These are phyloP conservation scores for Eurystomus gularis DNA, from an alignment of 2,113 vertebrate species.

Conservation along the genomic window DNA sequence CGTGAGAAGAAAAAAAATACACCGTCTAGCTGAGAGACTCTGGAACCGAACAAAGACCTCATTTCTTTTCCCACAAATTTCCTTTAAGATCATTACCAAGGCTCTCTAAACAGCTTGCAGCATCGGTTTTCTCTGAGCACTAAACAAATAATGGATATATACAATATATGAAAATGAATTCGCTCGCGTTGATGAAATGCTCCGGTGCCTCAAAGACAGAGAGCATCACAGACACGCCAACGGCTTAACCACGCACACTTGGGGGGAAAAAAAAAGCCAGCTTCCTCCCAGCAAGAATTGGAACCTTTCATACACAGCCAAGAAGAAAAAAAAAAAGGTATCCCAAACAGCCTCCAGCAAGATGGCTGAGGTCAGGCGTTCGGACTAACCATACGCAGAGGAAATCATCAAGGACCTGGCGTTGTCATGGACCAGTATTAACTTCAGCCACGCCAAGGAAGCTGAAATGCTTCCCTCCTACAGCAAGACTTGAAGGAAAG, in stretches of 20 bases:
- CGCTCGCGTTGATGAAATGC: neutral
- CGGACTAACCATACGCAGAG: neutral
- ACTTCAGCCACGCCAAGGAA: neutral
- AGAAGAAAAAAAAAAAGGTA: neutral
- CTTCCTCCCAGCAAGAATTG: neutral
- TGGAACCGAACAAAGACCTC: neutral
- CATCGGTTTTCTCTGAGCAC: neutral
- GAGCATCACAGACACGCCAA: neutral
- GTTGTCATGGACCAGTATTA: neutral
- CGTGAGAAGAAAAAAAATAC: neutral
- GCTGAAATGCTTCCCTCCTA: neutral
- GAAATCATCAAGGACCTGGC: neutral
- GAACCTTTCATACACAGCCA: neutral
- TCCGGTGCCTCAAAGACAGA: neutral
- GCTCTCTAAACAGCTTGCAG: neutral
- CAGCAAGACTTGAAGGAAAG: neutral
- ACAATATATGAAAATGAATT: neutral
- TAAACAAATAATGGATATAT: neutral
- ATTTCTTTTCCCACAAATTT: neutral
- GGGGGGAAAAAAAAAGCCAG: neutral
- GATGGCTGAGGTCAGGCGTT: neutral
- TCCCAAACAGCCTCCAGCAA: neutral
- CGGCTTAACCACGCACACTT: neutral
- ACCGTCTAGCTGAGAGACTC: neutral
- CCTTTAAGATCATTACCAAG: neutral